Evolutionary conservation across 2,888 invertebrate genomes (phyloP), one percentile per base, ranked within the genome.

Genomic region (Gandaritis pyraliata): DNA sequence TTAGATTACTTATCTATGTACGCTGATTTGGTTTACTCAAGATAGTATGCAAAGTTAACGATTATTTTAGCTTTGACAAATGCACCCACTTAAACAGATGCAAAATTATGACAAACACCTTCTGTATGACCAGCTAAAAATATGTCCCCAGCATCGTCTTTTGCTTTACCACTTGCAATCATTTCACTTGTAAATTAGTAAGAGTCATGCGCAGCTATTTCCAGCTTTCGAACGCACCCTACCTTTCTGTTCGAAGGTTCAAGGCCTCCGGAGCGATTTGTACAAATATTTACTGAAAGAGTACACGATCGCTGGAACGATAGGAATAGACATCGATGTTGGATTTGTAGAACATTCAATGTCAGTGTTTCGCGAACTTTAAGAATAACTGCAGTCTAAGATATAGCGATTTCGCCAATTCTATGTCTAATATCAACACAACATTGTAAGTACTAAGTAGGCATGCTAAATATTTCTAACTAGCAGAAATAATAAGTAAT

Each of bases 261-360:
- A 72, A 72, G 73, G 71, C 50, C 69, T 59, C 62, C 59, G 69
- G 63, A 66, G 62, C 60, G 71, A 66, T 70, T 72, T 64, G 66
- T 71, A 72, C 71, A 73, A 76, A 76, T 72, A 74, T 76, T 76
- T 76, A 76, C 68, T 73, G 59, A 58, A 55, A 53, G 50, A 66
- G 61, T 53, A 64, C 59, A 58, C 13, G 61, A 62, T 60, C 57
- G 36, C 52, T 59, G 59, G 55, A 59, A 56, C 47, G 55, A 30
- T 59, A 49, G 43, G 30, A 56, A 64, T 59, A 59, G 59, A 59
- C 18, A 16, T 53, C 13, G 47, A 43, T 61, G 38, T 15, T 2
- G 45, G 18, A 45, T 30, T 36, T 23, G 36, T 52, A 29, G 30
- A 15, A 15, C 12, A 39, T 47, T 23, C 43, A 46, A 46, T 46